Evolutionary conservation across 2,888 invertebrate genomes (phyloP).

Genomic region (Theodoxus fluviatilis): DNA sequence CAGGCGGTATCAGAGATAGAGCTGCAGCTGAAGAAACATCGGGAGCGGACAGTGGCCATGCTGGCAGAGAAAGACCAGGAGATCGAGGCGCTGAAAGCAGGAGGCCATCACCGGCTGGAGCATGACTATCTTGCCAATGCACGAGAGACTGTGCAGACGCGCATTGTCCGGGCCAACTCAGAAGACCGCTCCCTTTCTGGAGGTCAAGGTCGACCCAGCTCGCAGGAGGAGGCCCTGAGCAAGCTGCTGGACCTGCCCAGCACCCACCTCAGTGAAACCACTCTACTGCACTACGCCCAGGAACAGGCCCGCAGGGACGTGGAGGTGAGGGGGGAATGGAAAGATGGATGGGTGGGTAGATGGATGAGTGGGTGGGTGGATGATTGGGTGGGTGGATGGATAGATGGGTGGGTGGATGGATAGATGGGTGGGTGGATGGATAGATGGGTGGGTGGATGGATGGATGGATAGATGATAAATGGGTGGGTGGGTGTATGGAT

Average conservation of each 20-base stretch:
- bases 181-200: neutral
- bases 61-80: conserved; percentile 80
- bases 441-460: no score
- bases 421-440: no score
- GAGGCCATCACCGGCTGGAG: conserved; percentile 38
- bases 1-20: no score
- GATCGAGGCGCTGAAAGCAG: conserved; percentile 62
- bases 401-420: no score
- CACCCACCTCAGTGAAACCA: conserved; percentile 48
- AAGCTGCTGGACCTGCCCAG: conserved; percentile 41
- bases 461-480: no score
- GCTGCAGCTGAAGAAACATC: conserved; percentile 72
- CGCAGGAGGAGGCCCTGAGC: conserved; percentile 46
- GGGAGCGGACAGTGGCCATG: conserved; percentile 79
- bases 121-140: conserved; percentile 32
- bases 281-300: conserved; percentile 81
- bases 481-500: no score
- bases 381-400: no score
- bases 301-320: conserved; percentile 82
- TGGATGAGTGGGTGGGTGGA: no score
- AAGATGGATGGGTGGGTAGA: no score
- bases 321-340: conserved; percentile 77
- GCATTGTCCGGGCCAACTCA: neutral
- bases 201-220: neutral
- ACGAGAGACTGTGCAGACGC: neutral